Conservation (phyloP, 2,113 vertebrate species). For the Megaleporinus macrocephalus region DNA sequence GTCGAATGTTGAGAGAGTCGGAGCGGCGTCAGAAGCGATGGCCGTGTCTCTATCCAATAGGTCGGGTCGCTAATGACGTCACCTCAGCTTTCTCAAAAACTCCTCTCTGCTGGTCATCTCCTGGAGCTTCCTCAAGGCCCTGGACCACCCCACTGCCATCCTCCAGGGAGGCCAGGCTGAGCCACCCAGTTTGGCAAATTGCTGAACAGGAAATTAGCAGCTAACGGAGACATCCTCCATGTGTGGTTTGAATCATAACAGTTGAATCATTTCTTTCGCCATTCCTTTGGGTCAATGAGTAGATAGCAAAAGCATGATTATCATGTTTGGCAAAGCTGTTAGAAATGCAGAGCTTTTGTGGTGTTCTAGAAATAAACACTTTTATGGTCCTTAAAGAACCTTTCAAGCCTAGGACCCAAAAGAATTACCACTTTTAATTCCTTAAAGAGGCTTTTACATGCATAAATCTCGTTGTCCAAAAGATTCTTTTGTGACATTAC, state of each 20-base stretch:
- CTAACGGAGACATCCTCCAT: background rate
- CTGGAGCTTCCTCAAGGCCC: slow-evolving; percentile 39
- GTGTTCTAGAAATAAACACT: no score
- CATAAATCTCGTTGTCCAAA: no score
- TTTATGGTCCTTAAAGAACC: no score
- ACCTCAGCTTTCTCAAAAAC: slow-evolving; percentile 64
- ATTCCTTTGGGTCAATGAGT: background rate
- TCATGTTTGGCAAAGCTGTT: no score
- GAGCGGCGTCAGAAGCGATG: slow-evolving; percentile 66
- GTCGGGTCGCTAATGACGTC: slow-evolving; percentile 65
- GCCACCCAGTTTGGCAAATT: background rate
- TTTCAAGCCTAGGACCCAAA: no score
- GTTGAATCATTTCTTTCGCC: background rate
- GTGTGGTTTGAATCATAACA: background rate
- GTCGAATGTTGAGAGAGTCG: slow-evolving; percentile 64
- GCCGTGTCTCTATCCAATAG: slow-evolving; percentile 65
- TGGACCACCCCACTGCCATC: background rate
- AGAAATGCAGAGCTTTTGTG: no score
- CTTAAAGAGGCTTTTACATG: no score
- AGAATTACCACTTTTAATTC: no score
- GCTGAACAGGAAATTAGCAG: background rate
- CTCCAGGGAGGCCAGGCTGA: background rate
- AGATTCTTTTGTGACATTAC: background rate
- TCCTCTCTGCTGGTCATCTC: slow-evolving; percentile 23
- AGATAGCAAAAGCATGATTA: background rate